A percentile compares a stretch with the other conserved stretches of the same genome.
Conservation (phyloP, 2,113 vertebrate genomes). For the Pogona vitticeps region DNA sequence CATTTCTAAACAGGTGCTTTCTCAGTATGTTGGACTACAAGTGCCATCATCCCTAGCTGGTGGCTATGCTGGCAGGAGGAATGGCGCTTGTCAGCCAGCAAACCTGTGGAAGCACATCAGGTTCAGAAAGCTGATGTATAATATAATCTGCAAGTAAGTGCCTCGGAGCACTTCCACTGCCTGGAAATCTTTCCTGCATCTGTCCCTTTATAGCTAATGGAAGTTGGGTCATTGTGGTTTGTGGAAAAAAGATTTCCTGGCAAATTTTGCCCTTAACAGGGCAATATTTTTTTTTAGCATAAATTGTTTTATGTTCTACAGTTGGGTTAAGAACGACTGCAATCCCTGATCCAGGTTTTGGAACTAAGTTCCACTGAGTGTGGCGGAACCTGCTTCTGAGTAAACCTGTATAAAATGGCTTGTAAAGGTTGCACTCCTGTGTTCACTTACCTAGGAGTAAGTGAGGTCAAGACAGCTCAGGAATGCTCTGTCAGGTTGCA, state of each 20-base stretch:
- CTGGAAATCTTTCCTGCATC: too few species aligned
- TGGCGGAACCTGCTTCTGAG: not conserved
- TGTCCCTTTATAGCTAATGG: not conserved
- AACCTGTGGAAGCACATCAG: not conserved
- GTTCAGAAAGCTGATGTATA: not conserved
- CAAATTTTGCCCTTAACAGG: not conserved
- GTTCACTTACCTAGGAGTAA: not conserved
- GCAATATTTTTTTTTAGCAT: not conserved
- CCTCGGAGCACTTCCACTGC: not conserved
- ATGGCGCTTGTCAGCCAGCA: too few species aligned
- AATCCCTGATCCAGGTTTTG: too few species aligned
- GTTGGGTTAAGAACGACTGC: constrained; percentile 17
- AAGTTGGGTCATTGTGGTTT: not conserved
- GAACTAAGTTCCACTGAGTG: not conserved
- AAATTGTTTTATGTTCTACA: constrained; percentile 59
- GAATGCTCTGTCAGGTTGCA: too few species aligned
- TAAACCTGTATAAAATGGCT: not conserved
- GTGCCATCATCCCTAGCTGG: too few species aligned
- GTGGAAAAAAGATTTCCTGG: not conserved
- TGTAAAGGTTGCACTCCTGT: not conserved
- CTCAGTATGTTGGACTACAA: not conserved
- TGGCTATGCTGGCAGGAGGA: too few species aligned
- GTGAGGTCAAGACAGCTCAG: not conserved
- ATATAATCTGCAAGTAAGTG: not conserved
- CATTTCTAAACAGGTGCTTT: not conserved